Conservation (phyloP, 2,113 vertebrate species). For the Prionailurus viverrinus region DNA sequence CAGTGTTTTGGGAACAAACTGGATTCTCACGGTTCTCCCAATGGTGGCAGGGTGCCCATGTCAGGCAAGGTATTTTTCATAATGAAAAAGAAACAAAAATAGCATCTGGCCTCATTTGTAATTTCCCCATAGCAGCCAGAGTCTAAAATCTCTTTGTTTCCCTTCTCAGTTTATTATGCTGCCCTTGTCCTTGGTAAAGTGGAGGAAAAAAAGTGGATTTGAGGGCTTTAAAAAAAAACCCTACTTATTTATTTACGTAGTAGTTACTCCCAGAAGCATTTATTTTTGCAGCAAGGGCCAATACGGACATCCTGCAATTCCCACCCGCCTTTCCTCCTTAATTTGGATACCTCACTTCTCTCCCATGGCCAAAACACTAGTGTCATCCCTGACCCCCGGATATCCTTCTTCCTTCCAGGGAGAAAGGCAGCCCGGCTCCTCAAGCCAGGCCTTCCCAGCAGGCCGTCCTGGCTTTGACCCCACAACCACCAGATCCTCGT, state of each 20-base stretch:
- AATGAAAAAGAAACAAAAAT: constrained; percentile 79
- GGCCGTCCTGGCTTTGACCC: constrained; percentile 42
- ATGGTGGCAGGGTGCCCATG: constrained; percentile 80
- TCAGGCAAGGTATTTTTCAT: constrained; percentile 79
- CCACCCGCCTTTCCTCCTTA: constrained; percentile 41
- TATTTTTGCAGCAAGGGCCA: constrained; percentile 67
- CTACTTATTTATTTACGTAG: constrained; percentile 53
- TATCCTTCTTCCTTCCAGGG: constrained; percentile 81
- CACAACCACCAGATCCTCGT: not conserved
- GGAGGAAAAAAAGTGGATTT: not conserved
- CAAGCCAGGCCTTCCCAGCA: constrained; percentile 2
- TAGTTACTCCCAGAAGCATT: constrained; percentile 66
- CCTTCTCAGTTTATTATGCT: constrained; percentile 53
- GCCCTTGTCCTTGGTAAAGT: constrained; percentile 46
- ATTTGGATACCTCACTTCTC: constrained; percentile 66
- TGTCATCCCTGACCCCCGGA: constrained; percentile 71
- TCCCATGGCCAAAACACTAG: constrained; percentile 33
- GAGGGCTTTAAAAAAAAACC: constrained; percentile 5
- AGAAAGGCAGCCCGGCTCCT: not conserved
- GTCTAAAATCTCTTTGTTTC: constrained; percentile 76
- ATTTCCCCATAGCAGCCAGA: constrained; percentile 69
- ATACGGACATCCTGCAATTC: constrained; percentile 71
- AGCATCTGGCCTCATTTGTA: constrained; percentile 67
- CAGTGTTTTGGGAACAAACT: constrained; percentile 79
- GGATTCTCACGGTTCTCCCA: constrained; percentile 80